Base-by-base conservation (phyloP, 2,888 invertebrate species). In the Caenorhabditis virilis region DNA sequence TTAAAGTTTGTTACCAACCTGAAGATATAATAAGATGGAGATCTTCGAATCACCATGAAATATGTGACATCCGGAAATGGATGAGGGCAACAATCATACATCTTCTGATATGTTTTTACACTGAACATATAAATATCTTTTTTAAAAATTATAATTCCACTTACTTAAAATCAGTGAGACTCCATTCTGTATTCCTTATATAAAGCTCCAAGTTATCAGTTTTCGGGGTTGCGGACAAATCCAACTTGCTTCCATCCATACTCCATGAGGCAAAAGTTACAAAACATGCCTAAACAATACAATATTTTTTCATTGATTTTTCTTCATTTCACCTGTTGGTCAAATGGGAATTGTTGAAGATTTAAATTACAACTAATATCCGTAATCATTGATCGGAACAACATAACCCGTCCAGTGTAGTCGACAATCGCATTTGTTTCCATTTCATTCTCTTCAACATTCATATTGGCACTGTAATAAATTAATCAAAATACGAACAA, bases 251-350 rank as follows among this genome's bases (percentile, higher is more conserved):
- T 7, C 79, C 79, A 49, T 81, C 81, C 72, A 78, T 76, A 22
- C 69, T 72, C 81, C 81, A 81, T 9, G 75, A 75, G 7, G 81
- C 79, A 42, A 81, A 77, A 33, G 78, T 81, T n/a, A 81, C 66
- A 45, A 69, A 78, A 49, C 81, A 81, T n/a, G 78, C 72, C 78
- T 80, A 25, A 25, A n/a, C 15, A 39, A 39, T 20, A 20, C 9
- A 20, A 20, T 39, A 26, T 11, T 39, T 39, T 39, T 35, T 30
- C 1, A 47, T 18, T 16, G 16, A 13, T 36, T 35, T 13, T 36
- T 33, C 25, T 2, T 2, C 23, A 42, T 20, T 20, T 39, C 7
- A 60, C 64, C 52, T 64, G 64, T 64, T 79, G 78, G 62, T 80
- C 80, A 48, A 80, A 80, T 2, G 80, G 80, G 47, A 80, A 80